phyloP scores from a whole-genome alignment of 2,888 invertebrate genomes.

The Pemphredon lugubris region DNA sequence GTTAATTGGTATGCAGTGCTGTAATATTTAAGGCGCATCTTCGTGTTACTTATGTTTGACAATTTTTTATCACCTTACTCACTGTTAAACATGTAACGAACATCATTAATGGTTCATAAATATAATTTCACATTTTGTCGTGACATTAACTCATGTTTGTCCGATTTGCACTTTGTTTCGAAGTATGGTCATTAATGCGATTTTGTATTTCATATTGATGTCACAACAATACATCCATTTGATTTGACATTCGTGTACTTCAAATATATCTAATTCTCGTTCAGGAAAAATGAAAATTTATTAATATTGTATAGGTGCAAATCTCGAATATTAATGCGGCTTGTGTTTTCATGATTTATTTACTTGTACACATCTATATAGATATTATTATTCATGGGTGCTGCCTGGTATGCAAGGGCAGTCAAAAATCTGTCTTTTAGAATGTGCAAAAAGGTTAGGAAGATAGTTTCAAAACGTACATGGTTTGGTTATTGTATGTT shows the following conservation, averaged over 20 bases:
- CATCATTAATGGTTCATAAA: conserved; percentile 21
- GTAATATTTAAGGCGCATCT: conserved; percentile 2
- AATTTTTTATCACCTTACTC: conserved; percentile 18
- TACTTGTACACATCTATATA: conserved; percentile 33
- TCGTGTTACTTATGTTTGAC: conserved; percentile 16
- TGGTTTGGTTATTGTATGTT: conserved; percentile 84
- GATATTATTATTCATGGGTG: conserved; percentile 71
- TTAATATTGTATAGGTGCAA: conserved; percentile 35
- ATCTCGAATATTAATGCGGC: conserved; percentile 46
- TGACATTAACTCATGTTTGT: conserved; percentile 34
- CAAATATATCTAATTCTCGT: no score
- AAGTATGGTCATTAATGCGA: background rate
- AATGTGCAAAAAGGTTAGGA: conserved; percentile 37
- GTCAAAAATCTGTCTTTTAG: conserved; percentile 54
- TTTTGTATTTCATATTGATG: background rate
- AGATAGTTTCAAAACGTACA: conserved; percentile 70
- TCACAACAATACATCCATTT: no score
- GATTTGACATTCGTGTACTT: no score
- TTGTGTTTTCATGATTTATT: conserved; percentile 32
- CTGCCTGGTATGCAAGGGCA: conserved; percentile 76
- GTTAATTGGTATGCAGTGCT: conserved; percentile 7
- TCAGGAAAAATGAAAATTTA: background rate
- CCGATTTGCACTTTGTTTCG: conserved; percentile 37
- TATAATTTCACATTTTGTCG: conserved; percentile 31
- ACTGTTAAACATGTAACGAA: conserved; percentile 15